Evolutionary conservation across 2,888 invertebrate species (phyloP).

Genomic region (Hydropsyche betteni): DNA sequence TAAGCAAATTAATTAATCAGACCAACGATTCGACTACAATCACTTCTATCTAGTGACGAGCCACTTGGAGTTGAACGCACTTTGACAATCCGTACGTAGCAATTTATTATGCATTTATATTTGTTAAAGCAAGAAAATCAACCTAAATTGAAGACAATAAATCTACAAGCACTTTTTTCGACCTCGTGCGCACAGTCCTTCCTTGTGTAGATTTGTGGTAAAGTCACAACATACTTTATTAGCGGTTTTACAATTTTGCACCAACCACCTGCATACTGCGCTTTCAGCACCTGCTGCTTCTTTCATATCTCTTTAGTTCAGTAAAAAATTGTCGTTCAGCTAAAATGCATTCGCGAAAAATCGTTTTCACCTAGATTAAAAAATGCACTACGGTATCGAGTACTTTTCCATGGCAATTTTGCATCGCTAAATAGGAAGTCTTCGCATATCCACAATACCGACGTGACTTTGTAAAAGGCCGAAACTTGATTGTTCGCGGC

Average conservation of each 20-base stretch:
- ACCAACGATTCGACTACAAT: constrained; percentile 50
- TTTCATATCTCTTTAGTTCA: constrained; percentile 6
- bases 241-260: constrained; percentile 31
- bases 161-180: not conserved
- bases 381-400: not conserved
- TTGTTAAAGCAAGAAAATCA: constrained; percentile 40
- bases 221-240: constrained; percentile 16
- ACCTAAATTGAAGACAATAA: constrained; percentile 25
- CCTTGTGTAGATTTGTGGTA: not conserved
- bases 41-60: constrained; percentile 46
- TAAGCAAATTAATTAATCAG: constrained; percentile 52
- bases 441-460: not conserved
- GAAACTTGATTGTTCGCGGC: constrained; percentile 36
- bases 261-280: not conserved
- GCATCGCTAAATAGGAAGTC: constrained; percentile 32
- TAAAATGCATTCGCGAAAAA: constrained; percentile 12
- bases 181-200: not conserved
- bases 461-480: constrained; percentile 24
- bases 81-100: constrained; percentile 37
- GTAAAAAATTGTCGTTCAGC: constrained; percentile 12
- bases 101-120: constrained; percentile 49
- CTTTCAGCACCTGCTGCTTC: constrained; percentile 24
- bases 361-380: constrained; percentile 12
- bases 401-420: not conserved
- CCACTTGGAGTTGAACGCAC: constrained; percentile 34